Percentiles rank a stretch among this genome's conserved stretches.
These are phyloP conservation scores for Conchocele bisecta DNA, from an alignment of 2,888 invertebrate genomes.

Conservation along the genomic window DNA sequence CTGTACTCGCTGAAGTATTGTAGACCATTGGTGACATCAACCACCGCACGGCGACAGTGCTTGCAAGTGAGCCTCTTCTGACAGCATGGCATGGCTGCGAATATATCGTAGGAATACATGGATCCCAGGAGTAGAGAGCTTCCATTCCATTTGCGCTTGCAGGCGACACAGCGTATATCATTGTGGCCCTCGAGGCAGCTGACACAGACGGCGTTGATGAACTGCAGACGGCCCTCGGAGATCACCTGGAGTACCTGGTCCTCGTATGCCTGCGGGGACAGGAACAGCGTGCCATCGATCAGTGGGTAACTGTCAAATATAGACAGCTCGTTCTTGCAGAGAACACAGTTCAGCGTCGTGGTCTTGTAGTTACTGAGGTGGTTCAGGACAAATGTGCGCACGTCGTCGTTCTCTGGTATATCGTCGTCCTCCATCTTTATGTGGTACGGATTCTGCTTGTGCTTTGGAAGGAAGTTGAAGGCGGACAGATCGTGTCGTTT, in stretches of 20 bases:
- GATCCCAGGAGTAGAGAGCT: conserved; percentile 96
- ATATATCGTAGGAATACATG: conserved; percentile 99
- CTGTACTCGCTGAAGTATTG: conserved; percentile 96
- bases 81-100: conserved; percentile 98
- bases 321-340: conserved; percentile 93
- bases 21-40: conserved; percentile 91
- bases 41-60: conserved; percentile 93
- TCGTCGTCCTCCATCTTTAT: conserved; percentile 99
- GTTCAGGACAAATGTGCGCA: conserved; percentile 96
- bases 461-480: conserved; percentile 89
- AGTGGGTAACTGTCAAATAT: conserved; percentile 99
- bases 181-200: conserved; percentile 90
- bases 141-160: conserved; percentile 86
- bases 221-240: conserved; percentile 92
- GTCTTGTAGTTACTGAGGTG: conserved; percentile 96
- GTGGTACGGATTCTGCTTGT: conserved; percentile 99
- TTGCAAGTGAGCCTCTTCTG: conserved; percentile 96
- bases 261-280: conserved; percentile 96
- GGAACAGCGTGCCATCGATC: conserved; percentile 98
- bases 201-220: conserved; percentile 97
- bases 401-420: conserved; percentile 99
- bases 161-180: conserved; percentile 81
- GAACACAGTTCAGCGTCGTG: conserved; percentile 90
- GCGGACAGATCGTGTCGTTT: conserved; percentile 96
- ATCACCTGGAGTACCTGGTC: conserved; percentile 82